These are phyloP conservation scores for Hippoglossus hippoglossus DNA, from an alignment of 2,797 vertebrate species.

Conservation along the genomic window DNA sequence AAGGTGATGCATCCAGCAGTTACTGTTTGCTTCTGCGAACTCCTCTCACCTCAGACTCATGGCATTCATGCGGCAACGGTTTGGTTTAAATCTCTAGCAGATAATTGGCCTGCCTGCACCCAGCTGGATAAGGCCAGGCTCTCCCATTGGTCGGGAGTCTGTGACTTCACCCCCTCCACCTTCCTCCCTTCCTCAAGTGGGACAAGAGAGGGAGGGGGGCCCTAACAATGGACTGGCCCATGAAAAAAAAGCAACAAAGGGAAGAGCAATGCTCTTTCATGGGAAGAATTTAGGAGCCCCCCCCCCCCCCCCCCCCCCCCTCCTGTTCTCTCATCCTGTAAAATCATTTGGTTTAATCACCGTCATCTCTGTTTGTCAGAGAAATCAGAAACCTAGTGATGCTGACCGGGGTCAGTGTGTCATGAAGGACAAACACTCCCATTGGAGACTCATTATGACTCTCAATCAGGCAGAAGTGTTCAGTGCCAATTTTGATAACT, in stretches of 20 bases:
- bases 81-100: slow-evolving; percentile 77
- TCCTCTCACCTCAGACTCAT: slow-evolving; percentile 46
- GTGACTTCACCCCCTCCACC: slow-evolving; percentile 44
- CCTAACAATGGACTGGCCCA: slow-evolving; percentile 79
- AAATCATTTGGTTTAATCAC: slow-evolving; percentile 7
- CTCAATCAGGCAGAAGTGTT: neutral
- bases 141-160: slow-evolving; percentile 76
- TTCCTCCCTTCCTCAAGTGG: slow-evolving; percentile 64
- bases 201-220: slow-evolving; percentile 59
- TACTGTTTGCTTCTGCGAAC: slow-evolving; percentile 8
- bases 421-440: neutral
- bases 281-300: slow-evolving; percentile 64
- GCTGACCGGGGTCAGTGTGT: neutral
- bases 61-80: slow-evolving; percentile 64
- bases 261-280: slow-evolving; percentile 50
- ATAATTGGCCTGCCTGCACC: slow-evolving; percentile 76
- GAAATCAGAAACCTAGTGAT: neutral
- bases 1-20: slow-evolving; percentile 9
- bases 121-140: slow-evolving; percentile 61
- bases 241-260: slow-evolving; percentile 75
- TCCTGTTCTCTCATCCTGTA: slow-evolving; percentile 8
- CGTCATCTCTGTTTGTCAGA: neutral
- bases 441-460: neutral
- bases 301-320: slow-evolving; percentile 9
- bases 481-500: neutral